Evolutionary conservation across 2,113 vertebrate genomes (phyloP).

Genomic region (Rhinoptilus africanus): DNA sequence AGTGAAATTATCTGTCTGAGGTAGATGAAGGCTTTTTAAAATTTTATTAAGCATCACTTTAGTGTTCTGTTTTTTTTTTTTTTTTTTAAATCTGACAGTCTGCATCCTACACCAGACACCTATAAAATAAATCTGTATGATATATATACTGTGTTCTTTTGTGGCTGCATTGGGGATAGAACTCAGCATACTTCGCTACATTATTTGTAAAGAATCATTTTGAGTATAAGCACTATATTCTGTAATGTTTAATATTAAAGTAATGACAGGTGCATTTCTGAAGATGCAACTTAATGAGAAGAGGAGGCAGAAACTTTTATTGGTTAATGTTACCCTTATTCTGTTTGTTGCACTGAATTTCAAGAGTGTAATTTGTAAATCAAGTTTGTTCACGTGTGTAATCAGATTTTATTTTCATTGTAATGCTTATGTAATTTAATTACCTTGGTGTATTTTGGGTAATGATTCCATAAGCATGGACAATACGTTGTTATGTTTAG

Average conservation of each 20-base stretch:
- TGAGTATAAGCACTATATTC: conserved; percentile 47
- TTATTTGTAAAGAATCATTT: conserved; percentile 48
- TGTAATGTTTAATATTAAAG: conserved; percentile 43
- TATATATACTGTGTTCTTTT: conserved; percentile 29
- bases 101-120: conserved; percentile 9
- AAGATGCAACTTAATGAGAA: conserved; percentile 30
- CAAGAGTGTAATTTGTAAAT: conserved; percentile 56
- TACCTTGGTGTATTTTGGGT: conserved; percentile 20
- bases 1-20: not conserved
- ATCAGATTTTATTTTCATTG: conserved; percentile 56
- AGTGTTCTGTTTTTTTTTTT: not conserved
- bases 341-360: conserved; percentile 71
- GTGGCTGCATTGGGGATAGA: conserved; percentile 42
- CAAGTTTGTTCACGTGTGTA: conserved; percentile 18
- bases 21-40: conserved; percentile 24
- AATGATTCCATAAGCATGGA: conserved; percentile 39
- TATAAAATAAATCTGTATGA: conserved; percentile 42
- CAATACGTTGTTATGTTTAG: conserved; percentile 5
- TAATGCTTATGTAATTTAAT: conserved; percentile 56
- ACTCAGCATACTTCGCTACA: conserved; percentile 34
- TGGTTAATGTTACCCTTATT: conserved; percentile 34
- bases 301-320: conserved; percentile 24
- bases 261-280: conserved; percentile 23
- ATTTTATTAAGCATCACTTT: not conserved
- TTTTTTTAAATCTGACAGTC: not conserved